A percentile compares a stretch with the other conserved stretches of the same genome.
phyloP scores from a whole-genome alignment of 2,113 vertebrate genomes.

The Proteles cristata region DNA sequence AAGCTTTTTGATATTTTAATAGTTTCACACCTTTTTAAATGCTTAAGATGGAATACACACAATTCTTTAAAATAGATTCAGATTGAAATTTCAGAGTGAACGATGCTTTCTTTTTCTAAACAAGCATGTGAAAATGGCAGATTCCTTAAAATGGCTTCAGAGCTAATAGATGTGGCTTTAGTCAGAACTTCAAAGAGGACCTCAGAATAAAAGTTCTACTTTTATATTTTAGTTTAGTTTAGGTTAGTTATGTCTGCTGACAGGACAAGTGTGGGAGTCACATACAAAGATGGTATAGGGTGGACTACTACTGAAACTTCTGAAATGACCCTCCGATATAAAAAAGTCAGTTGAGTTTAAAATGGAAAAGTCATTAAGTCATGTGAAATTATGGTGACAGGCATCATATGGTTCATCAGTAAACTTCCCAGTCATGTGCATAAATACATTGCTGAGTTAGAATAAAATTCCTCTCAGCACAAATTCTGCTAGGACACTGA shows the following conservation, averaged over 20 bases:
- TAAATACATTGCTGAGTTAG: neutral
- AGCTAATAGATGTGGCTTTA: neutral
- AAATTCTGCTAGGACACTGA: neutral
- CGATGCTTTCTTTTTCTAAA: constrained; percentile 34
- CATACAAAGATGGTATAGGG: neutral
- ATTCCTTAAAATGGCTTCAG: constrained; percentile 11
- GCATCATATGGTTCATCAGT: neutral
- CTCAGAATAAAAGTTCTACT: neutral
- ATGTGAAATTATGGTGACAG: neutral
- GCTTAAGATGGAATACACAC: neutral
- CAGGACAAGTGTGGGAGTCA: neutral
- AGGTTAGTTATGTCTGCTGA: neutral
- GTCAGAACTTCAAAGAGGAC: neutral
- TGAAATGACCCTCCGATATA: neutral
- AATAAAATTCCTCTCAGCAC: neutral
- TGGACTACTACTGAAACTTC: neutral
- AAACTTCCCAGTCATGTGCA: neutral
- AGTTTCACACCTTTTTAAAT: constrained; percentile 26
- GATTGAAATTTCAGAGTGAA: constrained; percentile 41
- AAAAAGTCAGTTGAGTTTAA: neutral
- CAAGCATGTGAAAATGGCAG: neutral
- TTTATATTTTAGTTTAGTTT: neutral
- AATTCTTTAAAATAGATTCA: constrained; percentile 41
- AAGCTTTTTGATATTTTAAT: constrained; percentile 56
- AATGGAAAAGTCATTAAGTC: constrained; percentile 9